Evolutionary conservation across 2,113 vertebrate species (phyloP).

Genomic region (Clarias macrocephalus): DNA sequence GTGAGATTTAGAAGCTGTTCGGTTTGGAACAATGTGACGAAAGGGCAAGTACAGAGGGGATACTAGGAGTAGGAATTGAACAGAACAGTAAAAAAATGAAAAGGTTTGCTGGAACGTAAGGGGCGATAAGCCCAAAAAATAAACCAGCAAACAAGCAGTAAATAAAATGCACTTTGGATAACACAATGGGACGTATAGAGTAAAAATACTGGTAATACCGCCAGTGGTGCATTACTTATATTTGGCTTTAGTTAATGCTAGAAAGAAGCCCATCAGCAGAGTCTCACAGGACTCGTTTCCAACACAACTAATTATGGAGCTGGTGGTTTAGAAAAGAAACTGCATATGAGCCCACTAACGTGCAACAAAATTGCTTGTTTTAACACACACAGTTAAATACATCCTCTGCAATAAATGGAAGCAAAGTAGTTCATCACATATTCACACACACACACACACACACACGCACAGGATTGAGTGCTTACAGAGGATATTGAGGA

Average conservation of each 20-base stretch:
- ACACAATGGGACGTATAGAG: background rate
- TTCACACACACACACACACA: slow-evolving; percentile 13
- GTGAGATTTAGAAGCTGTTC: slow-evolving; percentile 33
- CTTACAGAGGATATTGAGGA: slow-evolving; percentile 95
- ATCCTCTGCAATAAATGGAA: background rate
- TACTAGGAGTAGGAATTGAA: slow-evolving; percentile 66
- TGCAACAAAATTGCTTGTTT: slow-evolving; percentile 8
- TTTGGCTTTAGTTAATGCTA: slow-evolving; percentile 7
- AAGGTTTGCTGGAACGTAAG: slow-evolving; percentile 56
- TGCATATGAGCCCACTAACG: background rate
- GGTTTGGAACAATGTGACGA: slow-evolving; percentile 51
- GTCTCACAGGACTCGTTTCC: slow-evolving; percentile 32
- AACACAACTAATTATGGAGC: slow-evolving; percentile 28
- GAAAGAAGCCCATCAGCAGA: slow-evolving; percentile 7
- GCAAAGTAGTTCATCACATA: slow-evolving; percentile 1
- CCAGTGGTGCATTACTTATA: background rate
- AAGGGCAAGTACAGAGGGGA: slow-evolving; percentile 46
- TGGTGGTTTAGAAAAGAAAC: slow-evolving; percentile 24
- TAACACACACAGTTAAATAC: slow-evolving; percentile 6
- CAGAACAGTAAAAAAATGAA: slow-evolving; percentile 66
- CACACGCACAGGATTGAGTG: slow-evolving; percentile 47
- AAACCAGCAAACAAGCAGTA: slow-evolving; percentile 43
- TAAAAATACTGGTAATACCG: background rate
- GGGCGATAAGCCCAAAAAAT: slow-evolving; percentile 58
- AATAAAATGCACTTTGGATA: slow-evolving; percentile 17